A percentile compares a stretch with the other conserved stretches of the same genome.
These are phyloP conservation scores for Mimumesa dahlbomi DNA, from an alignment of 2,888 invertebrate genomes.

Conservation along the genomic window DNA sequence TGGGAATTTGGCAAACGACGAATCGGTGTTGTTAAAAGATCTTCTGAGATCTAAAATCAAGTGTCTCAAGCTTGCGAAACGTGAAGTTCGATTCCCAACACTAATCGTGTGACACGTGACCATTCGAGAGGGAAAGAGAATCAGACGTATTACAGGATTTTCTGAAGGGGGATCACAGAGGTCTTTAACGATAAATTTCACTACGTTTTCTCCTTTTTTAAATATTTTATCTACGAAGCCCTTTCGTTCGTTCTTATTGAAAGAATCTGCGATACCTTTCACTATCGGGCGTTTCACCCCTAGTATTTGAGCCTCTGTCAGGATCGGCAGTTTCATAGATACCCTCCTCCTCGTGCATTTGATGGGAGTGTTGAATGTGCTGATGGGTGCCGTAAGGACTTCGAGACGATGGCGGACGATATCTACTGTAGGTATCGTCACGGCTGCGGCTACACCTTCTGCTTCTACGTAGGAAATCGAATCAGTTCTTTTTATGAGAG, in stretches of 20 bases:
- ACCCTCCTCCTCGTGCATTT: conserved; percentile 88
- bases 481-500: conserved; percentile 43
- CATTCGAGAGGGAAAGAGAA: conserved; percentile 3
- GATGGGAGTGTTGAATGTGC: conserved; percentile 83
- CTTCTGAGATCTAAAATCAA: not conserved
- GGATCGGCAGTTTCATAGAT: conserved; percentile 93
- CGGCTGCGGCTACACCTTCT: conserved; percentile 83
- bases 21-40: not conserved
- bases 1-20: conserved; percentile 8
- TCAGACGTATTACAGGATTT: conserved; percentile 21
- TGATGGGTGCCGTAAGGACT: conserved; percentile 80
- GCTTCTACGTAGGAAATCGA: conserved; percentile 79
- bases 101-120: conserved; percentile 10
- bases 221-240: conserved; percentile 49
- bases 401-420: conserved; percentile 84
- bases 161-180: conserved; percentile 17
- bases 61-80: not conserved
- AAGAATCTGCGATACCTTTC: conserved; percentile 86
- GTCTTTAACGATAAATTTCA: conserved; percentile 10
- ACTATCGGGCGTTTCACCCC: conserved; percentile 92
- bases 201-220: conserved; percentile 7
- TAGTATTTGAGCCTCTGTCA: conserved; percentile 85
- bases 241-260: conserved; percentile 58
- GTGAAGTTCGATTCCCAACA: conserved; percentile 15
- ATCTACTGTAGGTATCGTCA: conserved; percentile 85